These are phyloP conservation scores for Ophraella communa DNA, from an alignment of 2,888 invertebrate species.

Conservation along the genomic window DNA sequence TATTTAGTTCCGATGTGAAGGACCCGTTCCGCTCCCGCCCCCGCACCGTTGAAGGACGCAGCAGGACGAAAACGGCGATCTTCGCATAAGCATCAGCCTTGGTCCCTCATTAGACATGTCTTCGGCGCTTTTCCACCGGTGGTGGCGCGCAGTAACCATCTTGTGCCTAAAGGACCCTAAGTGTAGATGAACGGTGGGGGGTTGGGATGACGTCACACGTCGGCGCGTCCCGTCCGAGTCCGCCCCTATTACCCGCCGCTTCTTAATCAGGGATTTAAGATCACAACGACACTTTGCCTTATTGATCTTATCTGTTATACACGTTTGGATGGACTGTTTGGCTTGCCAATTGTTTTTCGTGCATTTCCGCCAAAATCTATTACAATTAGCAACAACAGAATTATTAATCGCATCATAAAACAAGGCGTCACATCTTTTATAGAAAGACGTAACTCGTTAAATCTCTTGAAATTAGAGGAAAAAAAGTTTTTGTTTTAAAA, in stretches of 20 bases:
- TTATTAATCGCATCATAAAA: not conserved
- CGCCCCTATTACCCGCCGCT: constrained; percentile 52
- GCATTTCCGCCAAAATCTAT: not conserved
- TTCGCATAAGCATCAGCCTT: constrained; percentile 38
- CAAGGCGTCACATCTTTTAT: too few species aligned
- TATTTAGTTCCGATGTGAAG: constrained; percentile 43
- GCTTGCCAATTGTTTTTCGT: constrained; percentile 10
- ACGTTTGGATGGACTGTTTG: constrained; percentile 11
- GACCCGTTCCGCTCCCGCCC: not conserved
- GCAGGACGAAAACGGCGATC: constrained; percentile 29
- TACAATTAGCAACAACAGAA: not conserved
- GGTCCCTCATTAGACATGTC: constrained; percentile 51
- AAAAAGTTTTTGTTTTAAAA: too few species aligned
- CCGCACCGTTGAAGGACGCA: constrained; percentile 6
- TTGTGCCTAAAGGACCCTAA: constrained; percentile 47
- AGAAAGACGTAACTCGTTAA: too few species aligned
- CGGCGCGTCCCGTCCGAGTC: constrained; percentile 53
- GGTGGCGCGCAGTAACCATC: constrained; percentile 55
- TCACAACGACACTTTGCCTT: constrained; percentile 53
- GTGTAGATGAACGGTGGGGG: constrained; percentile 43
- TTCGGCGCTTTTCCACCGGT: constrained; percentile 46
- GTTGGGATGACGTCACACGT: constrained; percentile 47
- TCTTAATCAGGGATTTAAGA: constrained; percentile 54
- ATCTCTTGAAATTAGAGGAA: too few species aligned
- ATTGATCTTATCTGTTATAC: constrained; percentile 53